These are phyloP conservation scores for Jaculus jaculus DNA, from an alignment of 2,113 vertebrate species.

Conservation along the genomic window DNA sequence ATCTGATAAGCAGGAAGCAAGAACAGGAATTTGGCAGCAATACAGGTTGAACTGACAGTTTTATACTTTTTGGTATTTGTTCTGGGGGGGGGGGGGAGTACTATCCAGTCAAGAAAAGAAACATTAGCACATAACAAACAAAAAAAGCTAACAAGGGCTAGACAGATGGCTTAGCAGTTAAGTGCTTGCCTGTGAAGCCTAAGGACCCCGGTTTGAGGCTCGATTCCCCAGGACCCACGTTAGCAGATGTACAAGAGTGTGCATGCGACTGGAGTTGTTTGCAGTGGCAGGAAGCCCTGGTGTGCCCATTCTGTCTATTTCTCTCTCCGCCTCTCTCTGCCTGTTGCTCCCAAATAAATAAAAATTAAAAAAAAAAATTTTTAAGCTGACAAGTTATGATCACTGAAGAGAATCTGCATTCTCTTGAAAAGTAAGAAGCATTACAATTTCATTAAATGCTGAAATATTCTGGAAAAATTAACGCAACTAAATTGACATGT, in stretches of 20 bases:
- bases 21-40: background rate
- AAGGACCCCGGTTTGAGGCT: too few relatives aligned
- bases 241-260: too few relatives aligned
- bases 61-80: background rate
- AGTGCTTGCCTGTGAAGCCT: too few relatives aligned
- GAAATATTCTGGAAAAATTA: background rate
- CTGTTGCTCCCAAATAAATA: too few relatives aligned
- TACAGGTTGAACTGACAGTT: background rate
- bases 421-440: constrained; percentile 13
- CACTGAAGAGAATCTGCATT: constrained; percentile 41
- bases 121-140: background rate
- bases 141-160: too few relatives aligned
- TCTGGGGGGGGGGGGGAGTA: background rate
- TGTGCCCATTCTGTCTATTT: too few relatives aligned
- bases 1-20: background rate
- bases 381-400: background rate
- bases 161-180: too few relatives aligned
- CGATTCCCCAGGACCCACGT: too few relatives aligned
- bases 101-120: background rate
- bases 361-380: too few relatives aligned
- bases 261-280: too few relatives aligned
- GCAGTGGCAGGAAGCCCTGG: too few relatives aligned
- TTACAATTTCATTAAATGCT: constrained; percentile 23
- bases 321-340: too few relatives aligned
- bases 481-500: background rate